Evolutionary conservation across 37 sponge, comb jelly and placozoan species (phyloP), one percentile per base, ranked within the genome.

Genomic region (Ianthella basta): DNA sequence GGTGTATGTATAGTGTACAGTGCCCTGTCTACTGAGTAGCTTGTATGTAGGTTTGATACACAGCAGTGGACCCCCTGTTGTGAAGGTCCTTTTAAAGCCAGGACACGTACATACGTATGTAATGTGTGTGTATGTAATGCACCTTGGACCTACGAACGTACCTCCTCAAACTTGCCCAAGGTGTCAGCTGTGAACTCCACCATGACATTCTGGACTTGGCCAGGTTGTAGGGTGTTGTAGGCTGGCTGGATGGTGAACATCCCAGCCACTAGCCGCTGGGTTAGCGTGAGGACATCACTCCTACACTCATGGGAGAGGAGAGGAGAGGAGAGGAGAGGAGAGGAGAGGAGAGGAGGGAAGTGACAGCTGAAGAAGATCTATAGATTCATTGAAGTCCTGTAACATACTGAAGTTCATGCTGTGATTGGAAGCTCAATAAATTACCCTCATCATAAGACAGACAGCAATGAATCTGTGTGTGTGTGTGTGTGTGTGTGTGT

Each of bases 101-200:
- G n/a, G n/a, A n/a, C n/a, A n/a, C n/a, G n/a, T n/a, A n/a, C n/a
- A n/a, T n/a, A n/a, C n/a, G n/a, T n/a, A n/a, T n/a, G n/a, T n/a
- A n/a, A n/a, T n/a, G n/a, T n/a, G n/a, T n/a, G n/a, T n/a, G n/a
- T n/a, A n/a, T n/a, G n/a, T n/a, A n/a, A n/a, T n/a, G n/a, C n/a
- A n/a, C n/a, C n/a, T n/a, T n/a, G n/a, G n/a, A n/a, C n/a, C n/a
- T n/a, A n/a, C n/a, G n/a, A n/a, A n/a, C 59, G 55, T 38, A 89
- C 84, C 81, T 95, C 99, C 41, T 93, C 96, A 72, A 73, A 79
- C 50, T 80, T 86, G 5, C 98, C 96, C 35, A 83, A 72, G 18
- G 67, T 92, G 68, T 99, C 99, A 23, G 84, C 86, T 56, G 91
- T 84, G 40, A 91, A 99, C 84, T 99, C 99, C 35, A 99, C 94